Base-by-base conservation (phyloP, 2,113 vertebrate genomes). In the Sorex araneus region DNA sequence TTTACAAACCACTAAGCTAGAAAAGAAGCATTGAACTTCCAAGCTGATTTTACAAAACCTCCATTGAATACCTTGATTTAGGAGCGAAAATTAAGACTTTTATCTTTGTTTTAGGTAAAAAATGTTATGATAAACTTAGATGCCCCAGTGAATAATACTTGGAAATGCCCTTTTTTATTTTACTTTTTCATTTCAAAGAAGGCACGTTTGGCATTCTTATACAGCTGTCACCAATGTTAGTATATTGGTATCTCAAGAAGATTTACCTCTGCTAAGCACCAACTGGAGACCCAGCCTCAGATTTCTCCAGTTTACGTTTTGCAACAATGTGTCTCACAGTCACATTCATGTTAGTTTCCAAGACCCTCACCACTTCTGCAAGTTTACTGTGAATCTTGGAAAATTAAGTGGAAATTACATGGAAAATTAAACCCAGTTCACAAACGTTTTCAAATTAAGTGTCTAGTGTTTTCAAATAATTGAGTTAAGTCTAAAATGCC, bases 361-460 rank as follows among this genome's bases (percentile, higher is more conserved):
- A 21, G 50, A 18, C 32, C 6, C 34, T 36, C 69, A 71, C 32
- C 32, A 8, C 36, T 71, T 71, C 69, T 71, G 32, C 32, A 36
- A 71, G 18, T 34, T 34, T 36, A 34, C 34, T 71, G 32, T 71
- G 16, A 71, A 99, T 99, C 99, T 99, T 99, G 97, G 98, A 99
- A 99, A 98, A 99, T 99, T 97, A 99, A 98, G 98, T 99, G 50
- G 16, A 54, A 54, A 54, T 54, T 54, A 54, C 50, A 54, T 54
- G 50, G 16, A 54, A 54, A 54, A 15, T 54, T 15, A 54, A 54
- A 11, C 99, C 96, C 99, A 98, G 95, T 99, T 99, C n/a, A 98
- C 99, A 99, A 95, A 99, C 99, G 76, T 99, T 99, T 98, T 99
- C 99, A 97, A 99, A 99, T 97, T 99, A 99, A 95, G n/a, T 99